Evolutionary conservation across 2,113 vertebrate genomes (phyloP).

Genomic region (Coturnix japonica): DNA sequence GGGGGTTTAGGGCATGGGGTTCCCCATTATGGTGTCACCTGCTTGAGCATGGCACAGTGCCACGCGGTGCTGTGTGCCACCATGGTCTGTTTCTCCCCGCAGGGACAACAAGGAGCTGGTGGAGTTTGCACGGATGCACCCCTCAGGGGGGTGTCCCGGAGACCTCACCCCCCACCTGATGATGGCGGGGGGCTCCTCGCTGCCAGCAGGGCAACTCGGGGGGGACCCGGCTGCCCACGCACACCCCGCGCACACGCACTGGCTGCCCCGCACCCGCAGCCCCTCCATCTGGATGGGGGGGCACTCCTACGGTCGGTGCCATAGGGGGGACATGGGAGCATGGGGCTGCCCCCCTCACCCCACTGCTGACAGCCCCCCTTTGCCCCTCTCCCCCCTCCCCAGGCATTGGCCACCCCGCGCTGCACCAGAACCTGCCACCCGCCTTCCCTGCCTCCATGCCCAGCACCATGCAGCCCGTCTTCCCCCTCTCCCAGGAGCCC

Average conservation of each 20-base stretch:
- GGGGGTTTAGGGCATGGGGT: neutral
- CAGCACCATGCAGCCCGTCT: constrained; percentile 90
- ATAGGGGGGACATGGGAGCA: accelerated
- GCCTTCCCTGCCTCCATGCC: constrained; percentile 92
- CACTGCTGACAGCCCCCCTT: neutral
- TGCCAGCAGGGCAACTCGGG: constrained; percentile 89
- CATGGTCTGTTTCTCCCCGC: neutral
- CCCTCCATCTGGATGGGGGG: constrained; percentile 97
- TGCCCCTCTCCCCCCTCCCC: neutral
- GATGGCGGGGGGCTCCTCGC: constrained; percentile 87
- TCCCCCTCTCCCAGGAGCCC: constrained; percentile 92
- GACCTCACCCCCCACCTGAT: constrained; percentile 93
- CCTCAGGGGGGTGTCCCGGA: constrained; percentile 88
- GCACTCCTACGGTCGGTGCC: constrained; percentile 90
- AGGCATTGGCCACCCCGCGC: constrained; percentile 92
- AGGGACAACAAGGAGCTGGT: constrained; percentile 95
- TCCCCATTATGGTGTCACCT: neutral
- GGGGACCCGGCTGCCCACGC: constrained; percentile 85
- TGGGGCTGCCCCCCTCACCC: neutral
- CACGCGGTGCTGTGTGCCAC: accelerated
- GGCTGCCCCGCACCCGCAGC: constrained; percentile 95
- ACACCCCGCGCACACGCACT: constrained; percentile 91
- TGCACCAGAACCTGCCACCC: constrained; percentile 95
- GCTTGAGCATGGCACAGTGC: accelerated
- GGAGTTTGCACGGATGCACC: constrained; percentile 92